phyloP scores from a whole-genome alignment of 2,113 vertebrate species.

The Bostrychus sinensis region DNA sequence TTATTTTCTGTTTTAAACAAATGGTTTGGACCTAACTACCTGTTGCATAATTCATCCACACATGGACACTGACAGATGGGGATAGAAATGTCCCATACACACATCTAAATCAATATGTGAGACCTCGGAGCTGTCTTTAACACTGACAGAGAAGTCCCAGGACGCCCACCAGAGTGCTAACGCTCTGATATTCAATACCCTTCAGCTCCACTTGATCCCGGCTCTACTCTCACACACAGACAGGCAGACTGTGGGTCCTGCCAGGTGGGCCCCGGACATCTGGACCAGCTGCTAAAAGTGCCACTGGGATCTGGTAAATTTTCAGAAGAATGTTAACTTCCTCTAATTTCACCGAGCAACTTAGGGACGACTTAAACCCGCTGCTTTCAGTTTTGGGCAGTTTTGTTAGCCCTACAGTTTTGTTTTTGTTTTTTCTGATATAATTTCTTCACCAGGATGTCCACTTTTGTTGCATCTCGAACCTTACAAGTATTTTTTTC shows the following conservation, averaged over 20 bases:
- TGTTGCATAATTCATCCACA: neutral
- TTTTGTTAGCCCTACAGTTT: neutral
- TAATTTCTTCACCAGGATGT: too few relatives aligned
- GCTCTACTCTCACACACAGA: constrained; percentile 10
- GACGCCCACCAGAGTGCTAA: constrained; percentile 34
- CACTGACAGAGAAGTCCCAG: constrained; percentile 46
- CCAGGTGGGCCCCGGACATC: constrained; percentile 59
- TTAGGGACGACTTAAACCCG: neutral
- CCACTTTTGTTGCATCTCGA: too few relatives aligned
- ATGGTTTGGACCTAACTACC: neutral
- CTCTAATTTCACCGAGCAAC: neutral
- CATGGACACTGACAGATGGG: constrained; percentile 2
- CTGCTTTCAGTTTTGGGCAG: neutral
- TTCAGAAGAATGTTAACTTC: constrained; percentile 16
- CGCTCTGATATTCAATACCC: constrained; percentile 55
- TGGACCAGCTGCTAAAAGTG: constrained; percentile 43
- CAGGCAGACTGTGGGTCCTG: constrained; percentile 6
- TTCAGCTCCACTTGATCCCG: constrained; percentile 42
- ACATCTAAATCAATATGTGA: constrained; percentile 45
- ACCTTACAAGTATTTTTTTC: too few relatives aligned
- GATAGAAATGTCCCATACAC: constrained; percentile 9
- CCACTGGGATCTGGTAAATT: constrained; percentile 8
- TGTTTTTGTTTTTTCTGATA: too few relatives aligned
- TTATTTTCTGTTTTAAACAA: too few relatives aligned
- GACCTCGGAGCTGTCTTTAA: constrained; percentile 45